phyloP scores from a whole-genome alignment of 2,888 invertebrate genomes.

The Kryphioiulus occultus region DNA sequence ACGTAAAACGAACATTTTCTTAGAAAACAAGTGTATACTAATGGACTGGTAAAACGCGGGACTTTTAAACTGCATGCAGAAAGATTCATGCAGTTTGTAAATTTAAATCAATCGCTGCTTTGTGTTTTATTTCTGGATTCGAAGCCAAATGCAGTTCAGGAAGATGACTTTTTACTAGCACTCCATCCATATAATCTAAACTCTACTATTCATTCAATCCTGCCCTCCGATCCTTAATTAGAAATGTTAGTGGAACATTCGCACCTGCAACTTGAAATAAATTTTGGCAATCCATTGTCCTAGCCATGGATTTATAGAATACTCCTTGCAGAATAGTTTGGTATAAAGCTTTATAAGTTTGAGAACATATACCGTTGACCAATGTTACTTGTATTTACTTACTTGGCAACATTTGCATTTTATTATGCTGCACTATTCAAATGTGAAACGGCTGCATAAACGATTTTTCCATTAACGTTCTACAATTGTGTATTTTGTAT shows the following conservation, averaged over 20 bases:
- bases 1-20: conserved; percentile 37
- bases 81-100: background rate
- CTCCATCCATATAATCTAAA: too few relatives aligned
- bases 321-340: too few relatives aligned
- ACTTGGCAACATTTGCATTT: background rate
- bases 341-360: background rate
- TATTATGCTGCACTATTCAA: background rate
- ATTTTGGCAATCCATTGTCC: too few relatives aligned
- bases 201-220: too few relatives aligned
- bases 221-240: too few relatives aligned
- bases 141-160: too few relatives aligned
- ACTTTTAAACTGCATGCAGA: too few relatives aligned
- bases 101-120: background rate
- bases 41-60: background rate
- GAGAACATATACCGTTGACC: background rate
- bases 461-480: background rate
- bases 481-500: background rate
- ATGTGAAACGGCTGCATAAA: background rate
- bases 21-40: background rate
- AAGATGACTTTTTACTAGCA: too few relatives aligned
- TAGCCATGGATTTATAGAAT: too few relatives aligned
- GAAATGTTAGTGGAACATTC: too few relatives aligned
- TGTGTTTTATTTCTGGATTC: background rate
- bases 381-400: background rate
- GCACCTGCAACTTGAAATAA: too few relatives aligned